Base-by-base conservation (phyloP, 1,140 invertebrate species). In the Drosophila fuyamai region DNA sequence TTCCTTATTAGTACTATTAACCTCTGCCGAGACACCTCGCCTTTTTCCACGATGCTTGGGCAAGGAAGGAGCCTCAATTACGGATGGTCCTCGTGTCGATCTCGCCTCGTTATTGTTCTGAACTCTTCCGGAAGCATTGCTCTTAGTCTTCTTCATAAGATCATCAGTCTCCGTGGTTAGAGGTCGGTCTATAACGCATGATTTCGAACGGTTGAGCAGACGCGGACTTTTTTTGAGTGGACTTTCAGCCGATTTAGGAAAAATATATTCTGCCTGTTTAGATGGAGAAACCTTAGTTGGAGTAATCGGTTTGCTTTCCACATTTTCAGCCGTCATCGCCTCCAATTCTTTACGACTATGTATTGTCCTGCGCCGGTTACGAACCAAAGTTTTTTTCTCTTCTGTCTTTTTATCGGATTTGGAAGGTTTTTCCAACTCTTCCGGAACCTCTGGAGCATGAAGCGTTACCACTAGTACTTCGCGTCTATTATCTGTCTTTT, bases 51-150 rank as follows among this genome's bases (percentile, higher is more conserved):
- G 80, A 8, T 43, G 23, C 36, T 63, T 73, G 1, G 84, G 77
- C 41, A 92, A 57, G 38, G 44, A 41, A 12, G 90, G 88, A 7
- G 90, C 53, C 7, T 68, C 57, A 41, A 92, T 85, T 6, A 92
- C 14, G 2, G 9, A 32, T 12, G 82, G 90, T 23, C 48, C 53
- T 3, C 67, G 61, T 1, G 6, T 14, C 1, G 18, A 8, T 14
- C 43, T 44, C 2, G 5, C 1, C 6, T 62, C 10, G 9, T 38
- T n/a, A 2, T 6, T 14, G 14, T 8, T 66, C n/a, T 9, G 0
- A 43, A 10, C 23, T 27, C 2, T 35, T 0, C 2, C 16, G 1
- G 14, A 13, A 3, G 27, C 10, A 46, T 54, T 12, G 27, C 14
- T 40, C 14, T 43, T 61, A 14, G 9, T 14, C 23, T 48, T 48